These are phyloP conservation scores for Belgica antarctica DNA, from an alignment of 2,888 invertebrate genomes.

Conservation along the genomic window DNA sequence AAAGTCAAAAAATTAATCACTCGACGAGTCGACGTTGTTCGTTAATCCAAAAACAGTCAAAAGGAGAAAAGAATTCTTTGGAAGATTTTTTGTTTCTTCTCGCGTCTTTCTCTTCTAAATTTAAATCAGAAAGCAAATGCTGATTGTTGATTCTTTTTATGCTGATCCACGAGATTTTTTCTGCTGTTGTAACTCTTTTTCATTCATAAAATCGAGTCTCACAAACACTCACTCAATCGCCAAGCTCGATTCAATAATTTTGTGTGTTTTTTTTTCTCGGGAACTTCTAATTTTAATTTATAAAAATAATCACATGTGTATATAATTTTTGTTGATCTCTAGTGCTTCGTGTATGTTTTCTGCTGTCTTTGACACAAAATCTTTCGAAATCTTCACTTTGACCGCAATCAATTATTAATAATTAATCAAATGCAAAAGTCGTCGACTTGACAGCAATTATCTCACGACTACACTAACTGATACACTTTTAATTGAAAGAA, in stretches of 20 bases:
- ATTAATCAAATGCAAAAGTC: constrained; percentile 7
- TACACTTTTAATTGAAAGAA: background rate
- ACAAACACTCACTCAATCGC: constrained; percentile 16
- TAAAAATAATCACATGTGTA: constrained; percentile 27
- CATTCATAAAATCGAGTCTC: constrained; percentile 34
- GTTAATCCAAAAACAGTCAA: background rate
- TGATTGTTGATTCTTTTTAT: constrained; percentile 31
- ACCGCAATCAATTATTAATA: background rate
- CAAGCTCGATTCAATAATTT: constrained; percentile 31
- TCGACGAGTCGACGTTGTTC: background rate
- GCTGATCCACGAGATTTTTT: constrained; percentile 41
- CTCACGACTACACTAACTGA: background rate
- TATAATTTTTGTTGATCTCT: background rate
- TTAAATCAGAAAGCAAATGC: constrained; percentile 18
- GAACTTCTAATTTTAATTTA: constrained; percentile 43
- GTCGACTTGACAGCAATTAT: background rate
- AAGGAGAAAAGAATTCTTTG: background rate
- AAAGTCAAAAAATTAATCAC: constrained; percentile 3
- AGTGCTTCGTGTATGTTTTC: constrained; percentile 14
- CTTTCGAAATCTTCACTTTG: constrained; percentile 21
- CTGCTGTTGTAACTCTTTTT: constrained; percentile 12
- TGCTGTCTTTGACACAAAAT: constrained; percentile 8
- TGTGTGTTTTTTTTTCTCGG: constrained; percentile 23
- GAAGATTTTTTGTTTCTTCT: background rate
- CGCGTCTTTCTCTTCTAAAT: constrained; percentile 33